Evolutionary conservation across 1,140 invertebrate genomes (phyloP), one percentile per base, ranked within the genome.

Genomic region (Drosophila rhopaloa): DNA sequence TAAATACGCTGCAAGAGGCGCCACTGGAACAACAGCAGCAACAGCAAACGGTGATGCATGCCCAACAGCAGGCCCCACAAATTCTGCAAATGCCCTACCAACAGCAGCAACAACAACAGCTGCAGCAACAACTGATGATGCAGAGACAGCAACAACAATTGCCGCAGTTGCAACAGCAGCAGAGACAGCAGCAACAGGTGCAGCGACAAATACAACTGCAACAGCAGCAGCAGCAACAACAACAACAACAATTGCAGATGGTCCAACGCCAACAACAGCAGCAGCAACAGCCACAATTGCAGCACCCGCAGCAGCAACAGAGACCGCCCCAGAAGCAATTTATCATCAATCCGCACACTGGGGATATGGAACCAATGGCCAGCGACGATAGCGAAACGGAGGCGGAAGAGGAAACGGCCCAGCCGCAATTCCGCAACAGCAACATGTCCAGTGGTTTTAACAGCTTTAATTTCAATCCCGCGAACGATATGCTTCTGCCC

Each of bases 331-430:
- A 95, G 58, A 93, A 95, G 48, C 95, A 96, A 83, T 96, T 96
- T 93, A 94, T 98, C 3, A 97, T 98, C 37, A 98, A 98, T 93
- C 97, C 97, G 5, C 94, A 97, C 70, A 97, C 97, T 5, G 97
- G 97, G 11, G 95, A 96, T 75, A 92, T 98, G 78, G 97, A 98
- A 91, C 96, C 96, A 1, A 95, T 96, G 94, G 94, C 95, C 5
- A 96, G 94, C 74, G 95, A 96, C 71, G 93, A 94, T 47, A 94
- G 93, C 80, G 93, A 94, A 40, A 92, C 90, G 0, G 91, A 92
- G 55, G 82, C 85, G 2, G 91, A 92, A 11, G 89, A 92, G 51
- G 91, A 91, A 59, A 91, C 90, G 4, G 35, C 67, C 0, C 85
- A 92, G 47, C 53, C 91, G 46, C 79, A 74, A 38, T 79, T 83